Evolutionary conservation across 2,797 vertebrate species (phyloP).

Genomic region (Melanotaenia nigrans): DNA sequence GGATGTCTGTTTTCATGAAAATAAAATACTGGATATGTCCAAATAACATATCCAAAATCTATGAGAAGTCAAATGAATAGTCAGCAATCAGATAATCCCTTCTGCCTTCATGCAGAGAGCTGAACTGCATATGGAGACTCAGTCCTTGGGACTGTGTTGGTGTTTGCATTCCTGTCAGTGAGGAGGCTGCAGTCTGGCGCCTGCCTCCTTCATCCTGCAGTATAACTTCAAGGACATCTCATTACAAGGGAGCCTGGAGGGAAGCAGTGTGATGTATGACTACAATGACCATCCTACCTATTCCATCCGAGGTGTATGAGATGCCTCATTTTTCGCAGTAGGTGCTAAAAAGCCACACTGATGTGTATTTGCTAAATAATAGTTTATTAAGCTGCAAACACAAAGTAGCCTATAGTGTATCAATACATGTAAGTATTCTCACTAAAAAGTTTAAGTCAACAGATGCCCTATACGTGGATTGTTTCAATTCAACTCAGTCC

Average conservation of each 20-base stretch:
- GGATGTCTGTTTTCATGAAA: constrained; percentile 27
- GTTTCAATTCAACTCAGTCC: background rate
- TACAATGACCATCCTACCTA: constrained; percentile 39
- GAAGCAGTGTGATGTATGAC: constrained; percentile 55
- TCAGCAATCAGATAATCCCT: constrained; percentile 6
- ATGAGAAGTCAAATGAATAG: background rate
- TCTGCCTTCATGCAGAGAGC: constrained; percentile 19
- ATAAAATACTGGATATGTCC: background rate
- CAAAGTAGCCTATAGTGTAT: background rate
- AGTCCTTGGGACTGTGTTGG: constrained; percentile 40
- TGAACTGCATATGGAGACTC: constrained; percentile 3
- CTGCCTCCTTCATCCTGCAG: constrained; percentile 52
- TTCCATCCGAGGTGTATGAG: constrained; percentile 31
- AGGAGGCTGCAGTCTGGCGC: constrained; percentile 66
- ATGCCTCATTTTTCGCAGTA: constrained; percentile 11
- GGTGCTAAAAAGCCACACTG: constrained; percentile 11
- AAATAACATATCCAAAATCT: constrained; percentile 14
- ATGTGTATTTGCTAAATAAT: constrained; percentile 18
- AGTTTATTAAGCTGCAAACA: constrained; percentile 1
- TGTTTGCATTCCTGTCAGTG: constrained; percentile 67
- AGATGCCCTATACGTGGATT: background rate
- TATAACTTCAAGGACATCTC: constrained; percentile 71
- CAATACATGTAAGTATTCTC: background rate
- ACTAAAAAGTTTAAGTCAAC: background rate
- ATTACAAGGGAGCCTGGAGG: constrained; percentile 55